A percentile compares a stretch with the other conserved stretches of the same genome.
These are phyloP conservation scores for Steatocranus sp. DNA, from an alignment of 2,797 vertebrate species.

Conservation along the genomic window DNA sequence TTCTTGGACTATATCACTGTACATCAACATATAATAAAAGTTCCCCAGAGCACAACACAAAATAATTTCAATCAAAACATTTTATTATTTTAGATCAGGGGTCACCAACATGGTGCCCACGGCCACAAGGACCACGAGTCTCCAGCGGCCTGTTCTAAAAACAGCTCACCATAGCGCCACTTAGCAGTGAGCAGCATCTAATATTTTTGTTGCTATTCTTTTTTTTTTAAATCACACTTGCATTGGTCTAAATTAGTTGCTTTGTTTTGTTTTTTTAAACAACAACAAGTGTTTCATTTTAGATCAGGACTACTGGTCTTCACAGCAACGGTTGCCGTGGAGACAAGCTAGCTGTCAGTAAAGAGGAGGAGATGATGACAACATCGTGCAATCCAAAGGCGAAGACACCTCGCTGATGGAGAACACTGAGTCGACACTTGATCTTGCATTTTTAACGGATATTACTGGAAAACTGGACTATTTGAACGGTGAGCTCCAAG, in stretches of 20 bases:
- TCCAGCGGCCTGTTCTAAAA: neutral
- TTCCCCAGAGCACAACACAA: neutral
- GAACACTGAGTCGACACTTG: neutral
- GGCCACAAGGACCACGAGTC: neutral
- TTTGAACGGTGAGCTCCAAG: neutral
- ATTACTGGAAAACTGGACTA: neutral
- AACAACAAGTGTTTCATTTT: neutral
- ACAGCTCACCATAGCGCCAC: neutral
- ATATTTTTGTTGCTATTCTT: neutral
- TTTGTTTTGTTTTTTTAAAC: accelerated
- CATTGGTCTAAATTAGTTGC: neutral
- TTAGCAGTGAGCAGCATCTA: neutral
- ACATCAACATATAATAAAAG: neutral
- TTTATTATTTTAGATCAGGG: neutral
- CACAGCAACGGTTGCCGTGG: neutral
- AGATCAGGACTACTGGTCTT: neutral
- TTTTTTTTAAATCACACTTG: neutral
- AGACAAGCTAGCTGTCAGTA: neutral
- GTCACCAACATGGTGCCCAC: neutral
- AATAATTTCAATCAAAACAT: neutral
- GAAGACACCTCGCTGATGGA: neutral
- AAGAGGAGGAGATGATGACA: neutral
- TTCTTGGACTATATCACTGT: neutral
- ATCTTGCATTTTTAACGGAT: neutral
- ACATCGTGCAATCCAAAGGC: neutral